Conservation (phyloP, 2,888 invertebrate genomes). For the Beris morrisii region DNA sequence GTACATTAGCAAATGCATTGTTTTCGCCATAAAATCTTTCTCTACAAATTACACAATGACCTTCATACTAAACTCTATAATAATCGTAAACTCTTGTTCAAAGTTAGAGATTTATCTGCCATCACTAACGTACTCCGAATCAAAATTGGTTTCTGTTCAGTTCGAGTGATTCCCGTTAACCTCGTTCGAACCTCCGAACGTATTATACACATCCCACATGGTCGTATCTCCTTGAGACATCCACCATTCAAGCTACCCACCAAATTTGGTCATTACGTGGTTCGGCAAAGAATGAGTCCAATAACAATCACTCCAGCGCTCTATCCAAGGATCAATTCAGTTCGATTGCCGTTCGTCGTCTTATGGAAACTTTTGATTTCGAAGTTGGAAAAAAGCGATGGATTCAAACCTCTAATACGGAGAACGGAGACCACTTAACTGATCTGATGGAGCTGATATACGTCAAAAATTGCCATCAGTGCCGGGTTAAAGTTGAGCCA, state of each 20-base stretch:
- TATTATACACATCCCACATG: conserved; percentile 24
- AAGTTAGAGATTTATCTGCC: no score
- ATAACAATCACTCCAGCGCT: conserved; percentile 26
- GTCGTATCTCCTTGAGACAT: not conserved
- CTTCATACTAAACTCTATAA: no score
- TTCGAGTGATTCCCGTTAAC: conserved; percentile 27
- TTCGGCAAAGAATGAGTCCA: conserved; percentile 22
- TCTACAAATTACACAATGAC: no score
- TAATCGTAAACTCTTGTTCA: no score
- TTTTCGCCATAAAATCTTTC: no score
- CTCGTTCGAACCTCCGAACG: conserved; percentile 25
- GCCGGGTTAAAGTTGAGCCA: not conserved
- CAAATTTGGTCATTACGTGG: conserved; percentile 28
- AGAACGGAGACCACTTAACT: conserved; percentile 1
- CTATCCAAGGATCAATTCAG: conserved; percentile 9
- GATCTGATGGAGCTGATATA: conserved; percentile 18
- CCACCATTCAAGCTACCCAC: conserved; percentile 4
- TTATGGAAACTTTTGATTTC: conserved; percentile 20
- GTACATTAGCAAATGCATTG: no score
- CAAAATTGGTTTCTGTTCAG: conserved; percentile 8
- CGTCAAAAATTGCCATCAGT: conserved; percentile 18
- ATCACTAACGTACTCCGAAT: no score
- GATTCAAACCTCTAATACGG: no score
- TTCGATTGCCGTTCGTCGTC: conserved; percentile 14
- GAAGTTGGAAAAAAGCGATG: no score